Conservation (phyloP, 2,113 vertebrate genomes). For the zebrafish (Danio rerio) region DNA sequence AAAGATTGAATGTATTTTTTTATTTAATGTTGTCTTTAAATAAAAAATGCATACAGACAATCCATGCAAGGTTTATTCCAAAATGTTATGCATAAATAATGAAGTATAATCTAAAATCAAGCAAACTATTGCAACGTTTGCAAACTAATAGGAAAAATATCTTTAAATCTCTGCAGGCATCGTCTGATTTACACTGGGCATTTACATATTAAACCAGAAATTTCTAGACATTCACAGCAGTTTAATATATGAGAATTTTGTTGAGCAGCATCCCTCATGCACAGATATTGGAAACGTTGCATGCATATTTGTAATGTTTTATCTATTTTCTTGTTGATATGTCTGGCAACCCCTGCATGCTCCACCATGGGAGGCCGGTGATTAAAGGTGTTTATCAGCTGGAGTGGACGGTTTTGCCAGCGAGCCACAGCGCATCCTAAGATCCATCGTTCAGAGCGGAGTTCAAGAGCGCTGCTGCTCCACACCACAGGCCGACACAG, state of each 20-base stretch:
- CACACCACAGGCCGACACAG: conserved; percentile 59
- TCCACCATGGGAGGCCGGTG: conserved; percentile 47
- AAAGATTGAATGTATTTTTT: background rate
- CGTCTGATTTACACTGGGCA: background rate
- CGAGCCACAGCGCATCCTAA: conserved; percentile 45
- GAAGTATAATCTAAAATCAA: background rate
- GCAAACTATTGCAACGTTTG: background rate
- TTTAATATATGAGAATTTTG: background rate
- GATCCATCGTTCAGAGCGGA: conserved; percentile 41
- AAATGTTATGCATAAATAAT: background rate
- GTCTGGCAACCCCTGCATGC: conserved; percentile 12
- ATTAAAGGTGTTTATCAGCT: conserved; percentile 67
- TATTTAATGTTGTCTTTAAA: background rate
- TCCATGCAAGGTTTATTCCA: background rate
- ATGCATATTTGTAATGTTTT: conserved; percentile 10
- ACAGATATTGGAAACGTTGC: background rate
- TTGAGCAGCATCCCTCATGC: background rate
- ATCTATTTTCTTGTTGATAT: conserved; percentile 24
- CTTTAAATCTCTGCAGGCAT: background rate
- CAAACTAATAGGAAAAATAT: background rate
- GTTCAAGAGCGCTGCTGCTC: conserved; percentile 25
- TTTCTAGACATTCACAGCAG: conserved; percentile 7
- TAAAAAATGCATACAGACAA: background rate
- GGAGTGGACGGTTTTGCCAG: conserved; percentile 62
- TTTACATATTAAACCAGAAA: background rate